Evolutionary conservation across 2,888 invertebrate genomes (phyloP).

Genomic region (Spodoptera littoralis): DNA sequence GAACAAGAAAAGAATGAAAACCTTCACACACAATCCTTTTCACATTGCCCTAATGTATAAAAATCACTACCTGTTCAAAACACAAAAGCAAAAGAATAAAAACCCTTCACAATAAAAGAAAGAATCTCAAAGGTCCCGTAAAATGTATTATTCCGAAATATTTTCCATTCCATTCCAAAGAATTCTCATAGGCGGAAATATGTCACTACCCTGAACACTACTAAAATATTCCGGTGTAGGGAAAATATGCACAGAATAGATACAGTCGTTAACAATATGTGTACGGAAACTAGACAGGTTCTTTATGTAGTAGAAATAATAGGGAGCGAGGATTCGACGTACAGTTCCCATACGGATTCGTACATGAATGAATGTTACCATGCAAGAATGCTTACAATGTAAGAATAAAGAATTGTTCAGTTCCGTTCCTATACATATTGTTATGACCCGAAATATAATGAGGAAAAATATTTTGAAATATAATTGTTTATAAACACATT

Average conservation of each 20-base stretch:
- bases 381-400: not conserved
- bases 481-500: no score
- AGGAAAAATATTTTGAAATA: no score
- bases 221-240: conserved; percentile 12
- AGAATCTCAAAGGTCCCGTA: not conserved
- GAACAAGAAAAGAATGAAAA: no score
- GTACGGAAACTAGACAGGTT: conserved; percentile 21
- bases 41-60: not conserved
- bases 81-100: not conserved
- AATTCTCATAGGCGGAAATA: conserved; percentile 7
- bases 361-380: not conserved
- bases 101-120: not conserved
- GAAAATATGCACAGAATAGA: conserved; percentile 18
- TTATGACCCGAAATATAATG: not conserved
- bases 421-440: not conserved
- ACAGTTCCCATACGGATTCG: conserved; percentile 12
- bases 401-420: conserved; percentile 1
- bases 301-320: conserved; percentile 32
- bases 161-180: conserved; percentile 6
- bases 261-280: conserved; percentile 32
- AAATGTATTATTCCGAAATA: conserved; percentile 2
- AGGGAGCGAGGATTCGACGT: conserved; percentile 9
- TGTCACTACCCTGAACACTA: conserved; percentile 4
- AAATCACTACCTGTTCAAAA: not conserved
- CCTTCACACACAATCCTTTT: no score